These are phyloP conservation scores for Apostichopus japonicus DNA, from an alignment of 35 echinoderm and acorn worm species.

Conservation along the genomic window DNA sequence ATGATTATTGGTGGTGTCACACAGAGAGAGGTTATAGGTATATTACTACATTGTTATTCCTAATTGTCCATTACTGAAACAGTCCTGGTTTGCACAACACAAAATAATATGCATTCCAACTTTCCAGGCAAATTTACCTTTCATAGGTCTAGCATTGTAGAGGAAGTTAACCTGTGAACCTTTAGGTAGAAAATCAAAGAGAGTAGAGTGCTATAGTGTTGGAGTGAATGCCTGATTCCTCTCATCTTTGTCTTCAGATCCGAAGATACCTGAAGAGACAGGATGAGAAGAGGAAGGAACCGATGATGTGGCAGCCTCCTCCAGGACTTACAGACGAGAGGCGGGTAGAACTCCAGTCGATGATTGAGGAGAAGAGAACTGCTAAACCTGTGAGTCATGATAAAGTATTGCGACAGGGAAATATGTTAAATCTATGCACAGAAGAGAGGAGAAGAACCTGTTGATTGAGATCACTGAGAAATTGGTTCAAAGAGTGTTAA, in stretches of 20 bases:
- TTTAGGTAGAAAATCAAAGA: no score
- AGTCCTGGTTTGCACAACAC: no score
- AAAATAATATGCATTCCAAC: no score
- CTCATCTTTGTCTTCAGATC: slow-evolving; percentile 44
- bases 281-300: slow-evolving; percentile 79
- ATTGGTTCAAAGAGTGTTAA: no score
- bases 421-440: no score
- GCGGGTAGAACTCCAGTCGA: slow-evolving; percentile 80
- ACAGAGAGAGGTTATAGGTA: no score
- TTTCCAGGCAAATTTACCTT: no score
- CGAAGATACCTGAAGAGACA: slow-evolving; percentile 77
- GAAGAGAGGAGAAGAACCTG: no score
- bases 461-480: no score
- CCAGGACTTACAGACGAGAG: slow-evolving; percentile 93
- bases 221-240: not conserved
- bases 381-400: slow-evolving; percentile 66
- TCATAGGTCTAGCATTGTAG: not conserved
- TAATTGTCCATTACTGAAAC: not conserved
- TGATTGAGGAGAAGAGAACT: slow-evolving; percentile 76
- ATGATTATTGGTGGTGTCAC: no score
- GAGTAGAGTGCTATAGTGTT: not conserved
- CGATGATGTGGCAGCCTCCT: slow-evolving; percentile 80
- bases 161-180: not conserved
- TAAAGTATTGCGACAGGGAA: no score
- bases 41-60: not conserved